These are phyloP conservation scores for Lycocerus yunnanus DNA, from an alignment of 2,888 invertebrate genomes.

Conservation along the genomic window DNA sequence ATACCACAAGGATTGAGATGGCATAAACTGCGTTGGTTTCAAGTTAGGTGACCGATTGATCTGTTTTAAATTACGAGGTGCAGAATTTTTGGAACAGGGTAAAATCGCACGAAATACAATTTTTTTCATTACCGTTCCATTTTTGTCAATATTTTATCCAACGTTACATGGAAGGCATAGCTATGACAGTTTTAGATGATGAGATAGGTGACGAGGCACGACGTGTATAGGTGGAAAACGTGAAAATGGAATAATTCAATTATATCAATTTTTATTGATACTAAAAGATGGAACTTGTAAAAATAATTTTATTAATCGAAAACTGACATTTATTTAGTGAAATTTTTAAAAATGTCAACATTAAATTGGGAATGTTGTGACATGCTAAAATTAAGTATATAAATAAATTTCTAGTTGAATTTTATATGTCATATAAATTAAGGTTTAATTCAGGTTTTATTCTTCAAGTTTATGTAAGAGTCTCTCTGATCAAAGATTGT, in stretches of 20 bases:
- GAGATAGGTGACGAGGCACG: background rate
- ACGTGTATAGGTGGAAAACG: background rate
- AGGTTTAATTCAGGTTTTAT: background rate
- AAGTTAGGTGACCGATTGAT: too few species aligned
- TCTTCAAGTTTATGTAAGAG: background rate
- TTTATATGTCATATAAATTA: background rate
- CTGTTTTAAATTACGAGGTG: too few species aligned
- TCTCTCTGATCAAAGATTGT: background rate
- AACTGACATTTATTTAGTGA: background rate
- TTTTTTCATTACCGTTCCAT: background rate
- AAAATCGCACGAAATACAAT: background rate
- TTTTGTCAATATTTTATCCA: background rate
- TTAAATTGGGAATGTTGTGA: background rate
- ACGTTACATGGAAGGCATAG: background rate
- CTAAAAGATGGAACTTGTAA: background rate
- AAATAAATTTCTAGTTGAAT: background rate
- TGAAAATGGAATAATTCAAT: background rate
- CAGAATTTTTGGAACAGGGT: too few species aligned
- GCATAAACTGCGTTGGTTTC: too few species aligned
- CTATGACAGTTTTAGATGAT: background rate
- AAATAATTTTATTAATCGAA: background rate
- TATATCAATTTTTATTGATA: background rate
- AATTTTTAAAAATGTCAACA: background rate
- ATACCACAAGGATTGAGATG: too few species aligned
- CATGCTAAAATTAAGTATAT: background rate